Evolutionary conservation across 2,888 invertebrate genomes (phyloP), one percentile per base, ranked within the genome.

Genomic region (Cryptocephalus moraei): DNA sequence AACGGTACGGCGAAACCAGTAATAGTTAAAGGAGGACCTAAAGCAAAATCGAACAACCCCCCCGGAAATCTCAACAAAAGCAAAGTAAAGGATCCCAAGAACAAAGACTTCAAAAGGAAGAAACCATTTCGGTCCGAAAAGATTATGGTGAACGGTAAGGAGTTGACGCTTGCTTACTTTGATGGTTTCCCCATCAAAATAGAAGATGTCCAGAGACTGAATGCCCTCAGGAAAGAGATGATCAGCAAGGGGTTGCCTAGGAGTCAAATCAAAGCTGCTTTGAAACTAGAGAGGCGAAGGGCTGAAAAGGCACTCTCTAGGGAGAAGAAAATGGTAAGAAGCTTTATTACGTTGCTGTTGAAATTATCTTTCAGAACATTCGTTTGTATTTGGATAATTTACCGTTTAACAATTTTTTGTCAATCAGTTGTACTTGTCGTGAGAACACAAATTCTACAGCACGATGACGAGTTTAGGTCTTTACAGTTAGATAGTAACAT

Each of bases 111-210:
- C 60, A 48, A 59, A 63, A 51, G 64, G 61, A 59, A 68, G 65
- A 62, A 62, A 49, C 52, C 53, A 8, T 44, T 45, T 9, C 41
- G 46, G 45, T 49, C 59, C 32, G 49, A 75, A 47, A 76, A 75
- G 62, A 70, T 82, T 34, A 73, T 75, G 33, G 76, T 84, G 12
- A 81, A 83, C 68, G 82, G 83, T 4, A 73, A 77, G 62, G 77
- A 79, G 57, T 68, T 82, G 14, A 76, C 80, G 59, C 64, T 84
- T 32, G 72, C 76, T 0, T 75, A 78, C 54, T 81, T 75, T 66
- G 83, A 86, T 62, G 84, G 86, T 1, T 86, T 84, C 62, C 83
- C 84, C 13, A 74, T 87, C 0, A 80, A 78, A 69, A 80, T 79
- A 58, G 81, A 79, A 64, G 86, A 86, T 71, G 83, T 81, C 1